Evolutionary conservation across 2,113 vertebrate species (phyloP), one percentile per base, ranked within the genome.

Genomic region (Casuarius casuarius): DNA sequence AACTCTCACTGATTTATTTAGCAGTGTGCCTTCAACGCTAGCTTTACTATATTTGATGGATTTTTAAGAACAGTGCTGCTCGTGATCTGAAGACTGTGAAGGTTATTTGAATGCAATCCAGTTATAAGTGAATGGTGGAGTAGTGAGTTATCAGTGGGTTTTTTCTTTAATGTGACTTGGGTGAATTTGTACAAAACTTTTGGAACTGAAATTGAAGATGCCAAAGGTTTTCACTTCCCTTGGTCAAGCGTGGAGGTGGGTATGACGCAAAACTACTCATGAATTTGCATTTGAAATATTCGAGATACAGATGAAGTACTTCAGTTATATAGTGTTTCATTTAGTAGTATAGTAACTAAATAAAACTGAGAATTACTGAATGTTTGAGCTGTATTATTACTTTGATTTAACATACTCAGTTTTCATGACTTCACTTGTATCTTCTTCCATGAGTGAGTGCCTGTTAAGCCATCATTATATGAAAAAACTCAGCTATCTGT

Each of bases 151-250:
- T n/a, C 74, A 89, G 35, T 22, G 82, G 70, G 61, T 31, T 71
- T 92, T 86, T 71, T 77, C 26, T 48, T 79, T 44, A 81, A 72
- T 40, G 15, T 81, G 65, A 51, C 73, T 28, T 63, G 28, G 18
- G 29, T 51, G 44, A 72, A 89, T 94, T 82, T 52, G 14, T 66
- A 56, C 51, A 77, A 95, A 96, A 85, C 7, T 63, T 86, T 38
- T 38, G 89, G 38, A 90, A 51, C 49, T 71, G 81, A 83, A 85
- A n/a, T n/a, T 84, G 89, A 94, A 51, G 68, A 95, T 97, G 95
- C 72, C 82, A 65, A 83, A 84, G 72, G 63, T 92, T 84, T 42
- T 94, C 33, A 82, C 63, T 70, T 78, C 35, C 51, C 52, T 95
- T 3, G 1, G 79, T 87, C 91, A 74, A 40, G 51, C 13, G 0